Evolutionary conservation across 1,140 invertebrate genomes (phyloP).

Genomic region (Paraescarpia echinospica): DNA sequence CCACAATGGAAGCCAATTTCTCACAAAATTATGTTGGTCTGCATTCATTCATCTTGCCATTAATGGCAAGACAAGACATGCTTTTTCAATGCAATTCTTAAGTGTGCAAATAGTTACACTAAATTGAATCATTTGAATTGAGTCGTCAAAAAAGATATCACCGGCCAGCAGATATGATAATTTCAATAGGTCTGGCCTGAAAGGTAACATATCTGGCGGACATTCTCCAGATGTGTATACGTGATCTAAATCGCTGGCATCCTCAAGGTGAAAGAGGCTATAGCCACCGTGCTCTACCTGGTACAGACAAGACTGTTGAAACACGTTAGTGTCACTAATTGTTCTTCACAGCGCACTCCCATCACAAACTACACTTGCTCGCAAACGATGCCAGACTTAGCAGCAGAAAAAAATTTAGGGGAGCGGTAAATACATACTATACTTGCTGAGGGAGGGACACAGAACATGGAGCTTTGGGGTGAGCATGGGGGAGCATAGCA

Average conservation of each 20-base stretch:
- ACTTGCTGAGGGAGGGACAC: background rate
- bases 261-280: background rate
- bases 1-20: background rate
- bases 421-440: background rate
- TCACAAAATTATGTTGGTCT: background rate
- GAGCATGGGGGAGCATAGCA: background rate
- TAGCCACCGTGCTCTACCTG: background rate
- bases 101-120: background rate
- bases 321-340: background rate
- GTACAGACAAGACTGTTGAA: background rate
- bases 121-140: background rate
- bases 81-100: background rate
- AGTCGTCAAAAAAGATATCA: too few species aligned
- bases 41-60: background rate
- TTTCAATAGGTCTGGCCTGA: background rate
- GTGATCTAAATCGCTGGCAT: background rate
- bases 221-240: background rate
- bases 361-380: background rate
- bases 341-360: background rate
- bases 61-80: background rate
- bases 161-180: background rate
- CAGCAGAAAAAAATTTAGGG: background rate
- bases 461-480: background rate
- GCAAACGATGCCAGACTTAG: background rate
- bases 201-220: background rate